Base-by-base conservation (phyloP, 1,140 invertebrate genomes). In the Globodera rostochiensis region DNA sequence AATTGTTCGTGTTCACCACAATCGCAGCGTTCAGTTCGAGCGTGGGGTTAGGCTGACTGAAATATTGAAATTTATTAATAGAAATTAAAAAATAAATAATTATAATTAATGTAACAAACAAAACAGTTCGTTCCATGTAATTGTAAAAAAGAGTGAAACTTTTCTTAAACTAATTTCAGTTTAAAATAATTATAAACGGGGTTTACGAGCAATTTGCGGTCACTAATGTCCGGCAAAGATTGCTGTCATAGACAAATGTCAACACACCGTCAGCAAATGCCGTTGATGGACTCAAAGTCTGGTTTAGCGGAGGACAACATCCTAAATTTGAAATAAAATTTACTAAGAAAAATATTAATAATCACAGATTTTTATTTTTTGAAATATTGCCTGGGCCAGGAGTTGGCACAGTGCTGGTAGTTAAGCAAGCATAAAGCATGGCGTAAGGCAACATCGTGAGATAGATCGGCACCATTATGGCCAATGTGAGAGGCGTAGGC, bases 231-330 rank as follows among this genome's bases (percentile, higher is more conserved):
- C 19, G 79, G 71, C 79, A 80, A 78, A 50, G 47, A 64, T 25
- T 57, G 75, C 71, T 64, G 49, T 80, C 75, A 80, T 80, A 80
- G 21, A n/a, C 71, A 74, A 80, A 80, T 45, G 76, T 80, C 67
- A 80, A 8, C 25, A n/a, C 47, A 5, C 79, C 79, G 49, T 80
- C 79, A 19, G 79, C 70, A 21, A 80, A 80, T 73, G 70, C 47
- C 11, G 70, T 64, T 36, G 25, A 50, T 6, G 70, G 60, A 6
- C 25, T 47, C 57, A 80, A 49, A 50, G 79, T 80, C 46, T 80
- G 79, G 1, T 15, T 47, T 45, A 80, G 36, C n/a, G 19, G 50
- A 25, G 79, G 79, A 64, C 79, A 80, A 66, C 79, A 80, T 21
- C 6, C 79, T 80, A 25, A 67, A 25, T 25, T 47, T 36, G 36